Conservation (phyloP, 2,797 vertebrate species). For the Paratrypauchen microcephalus region DNA sequence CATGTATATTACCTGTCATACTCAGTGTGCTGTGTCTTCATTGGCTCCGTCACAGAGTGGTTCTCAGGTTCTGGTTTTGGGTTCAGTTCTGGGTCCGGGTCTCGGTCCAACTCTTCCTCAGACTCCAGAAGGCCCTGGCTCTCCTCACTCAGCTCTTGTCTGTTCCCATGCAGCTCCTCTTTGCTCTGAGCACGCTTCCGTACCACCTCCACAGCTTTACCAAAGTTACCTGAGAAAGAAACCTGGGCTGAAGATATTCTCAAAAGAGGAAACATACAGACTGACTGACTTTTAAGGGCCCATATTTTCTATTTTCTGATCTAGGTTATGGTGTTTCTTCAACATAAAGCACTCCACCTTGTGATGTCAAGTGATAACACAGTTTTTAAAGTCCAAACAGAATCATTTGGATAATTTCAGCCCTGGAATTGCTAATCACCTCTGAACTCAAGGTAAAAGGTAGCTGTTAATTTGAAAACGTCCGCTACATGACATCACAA, state of each 20-base stretch:
- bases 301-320: neutral
- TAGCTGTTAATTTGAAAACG: too few species aligned
- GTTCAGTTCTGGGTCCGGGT: conserved; percentile 63
- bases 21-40: conserved; percentile 80
- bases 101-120: conserved; percentile 56
- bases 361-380: too few species aligned
- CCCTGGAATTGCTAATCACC: too few species aligned
- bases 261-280: conserved; percentile 1
- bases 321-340: too few species aligned
- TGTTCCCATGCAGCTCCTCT: conserved; percentile 56
- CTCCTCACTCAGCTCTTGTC: conserved; percentile 73
- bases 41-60: conserved; percentile 76
- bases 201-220: conserved; percentile 78
- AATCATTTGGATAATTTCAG: too few species aligned
- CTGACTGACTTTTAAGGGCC: neutral
- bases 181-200: conserved; percentile 69
- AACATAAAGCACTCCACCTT: too few species aligned
- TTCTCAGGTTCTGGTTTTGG: conserved; percentile 61
- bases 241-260: neutral
- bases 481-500: too few species aligned
- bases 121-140: conserved; percentile 67
- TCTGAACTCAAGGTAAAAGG: too few species aligned
- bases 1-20: conserved; percentile 77
- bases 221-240: conserved; percentile 78
- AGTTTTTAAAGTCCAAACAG: too few species aligned